Base-by-base conservation (phyloP, 2,113 vertebrate genomes). In the Calidris pygmaea region DNA sequence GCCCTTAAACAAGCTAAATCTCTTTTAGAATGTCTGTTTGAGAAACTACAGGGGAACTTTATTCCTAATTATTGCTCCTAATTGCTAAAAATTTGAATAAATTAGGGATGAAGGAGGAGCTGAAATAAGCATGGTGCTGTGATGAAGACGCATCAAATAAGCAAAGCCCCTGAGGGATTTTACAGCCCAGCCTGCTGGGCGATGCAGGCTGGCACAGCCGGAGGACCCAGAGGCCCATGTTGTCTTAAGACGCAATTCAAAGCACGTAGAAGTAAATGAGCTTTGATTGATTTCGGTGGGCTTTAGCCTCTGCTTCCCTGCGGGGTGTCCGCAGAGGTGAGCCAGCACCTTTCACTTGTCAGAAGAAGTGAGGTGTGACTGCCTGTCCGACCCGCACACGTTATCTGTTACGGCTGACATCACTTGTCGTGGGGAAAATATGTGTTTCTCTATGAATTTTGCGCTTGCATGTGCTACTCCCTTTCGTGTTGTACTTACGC, bases 321-420 rank as follows among this genome's bases (percentile, higher is more conserved):
- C 6, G 0, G 7, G 29, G 14, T 6, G 1, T 22, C 43, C 13
- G 2, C 35, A 58, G 68, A 75, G 48, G 20, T 65, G 48, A 89
- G 27, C 14, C n/a, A n/a, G 56, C 15, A 70, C 19, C 43, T 85
- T 45, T 70, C 14, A 4, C 48, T 37, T 30, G 48, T 14, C 4
- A 1, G 27, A 74, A 78, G 70, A 65, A 89, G 39, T 3, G 73
- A 90, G 34, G 35, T 76, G 70, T 75, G 76, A 65, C 68, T 0
- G 30, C 43, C 68, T 89, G 72, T 35, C 70, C 0, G 0, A 24
- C 41, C 7, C 2, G 0, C 27, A 81, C 75, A 47, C 2, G 0
- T 11, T 56, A 47, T 47, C 71, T 83, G n/a, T 85, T 74, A 14
- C 0, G 0, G 30, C 82, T 93, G 68, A 58, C 65, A 75, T 84